These are phyloP conservation scores for Agriopis leucophaearia DNA, from an alignment of 2,888 invertebrate genomes.

Conservation along the genomic window DNA sequence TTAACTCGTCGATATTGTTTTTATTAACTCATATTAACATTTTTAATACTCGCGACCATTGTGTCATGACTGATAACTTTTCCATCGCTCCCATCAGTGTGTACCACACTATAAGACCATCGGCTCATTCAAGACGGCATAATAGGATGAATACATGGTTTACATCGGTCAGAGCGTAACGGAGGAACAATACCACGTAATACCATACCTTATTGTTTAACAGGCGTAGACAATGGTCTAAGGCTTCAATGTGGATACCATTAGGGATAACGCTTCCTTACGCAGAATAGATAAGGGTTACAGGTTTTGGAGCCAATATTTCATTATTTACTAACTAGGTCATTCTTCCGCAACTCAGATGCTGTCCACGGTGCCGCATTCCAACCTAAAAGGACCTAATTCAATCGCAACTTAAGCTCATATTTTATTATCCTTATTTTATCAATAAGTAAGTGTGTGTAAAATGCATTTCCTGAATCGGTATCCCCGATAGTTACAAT, in stretches of 20 bases:
- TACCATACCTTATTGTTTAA: slow-evolving; percentile 59
- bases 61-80: slow-evolving; percentile 7
- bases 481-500: no score
- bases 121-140: slow-evolving; percentile 77
- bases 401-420: no score
- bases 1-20: no score
- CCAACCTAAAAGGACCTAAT: no score
- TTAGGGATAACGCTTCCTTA: slow-evolving; percentile 40
- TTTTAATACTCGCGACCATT: not conserved
- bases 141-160: slow-evolving; percentile 81
- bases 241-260: slow-evolving; percentile 52
- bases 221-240: slow-evolving; percentile 60
- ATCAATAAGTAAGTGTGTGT: no score
- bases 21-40: no score
- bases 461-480: no score
- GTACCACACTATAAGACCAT: slow-evolving; percentile 54
- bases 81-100: slow-evolving; percentile 43
- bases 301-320: slow-evolving; percentile 7
- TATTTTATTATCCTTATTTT: no score
- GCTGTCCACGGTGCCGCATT: no score
- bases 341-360: no score
- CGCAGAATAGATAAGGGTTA: slow-evolving; percentile 24
- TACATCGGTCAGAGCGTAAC: slow-evolving; percentile 78
- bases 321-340: not conserved
- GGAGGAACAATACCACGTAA: slow-evolving; percentile 73